Percentiles rank a stretch among this genome's conserved stretches.
phyloP scores from a whole-genome alignment of 2,888 invertebrate species.

The Margaritifera margaritifera region DNA sequence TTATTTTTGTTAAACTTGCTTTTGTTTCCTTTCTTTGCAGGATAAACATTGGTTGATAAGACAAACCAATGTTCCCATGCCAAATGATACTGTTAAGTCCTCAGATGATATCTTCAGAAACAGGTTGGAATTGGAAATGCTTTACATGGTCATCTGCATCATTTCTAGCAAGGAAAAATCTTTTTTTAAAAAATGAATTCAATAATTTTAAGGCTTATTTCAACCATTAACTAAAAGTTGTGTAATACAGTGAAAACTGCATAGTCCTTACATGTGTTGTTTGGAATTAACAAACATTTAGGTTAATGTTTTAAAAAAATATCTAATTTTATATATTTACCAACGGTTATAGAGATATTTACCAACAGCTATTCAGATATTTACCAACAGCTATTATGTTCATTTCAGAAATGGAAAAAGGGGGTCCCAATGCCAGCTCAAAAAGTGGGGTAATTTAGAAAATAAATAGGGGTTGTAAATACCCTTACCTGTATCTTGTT shows the following conservation, averaged over 20 bases:
- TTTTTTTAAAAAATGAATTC: neutral
- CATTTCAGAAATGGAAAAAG: no score
- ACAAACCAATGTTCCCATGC: constrained; percentile 81
- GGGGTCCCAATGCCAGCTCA: no score
- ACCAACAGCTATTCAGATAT: no score
- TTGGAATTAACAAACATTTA: neutral
- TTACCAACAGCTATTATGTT: no score
- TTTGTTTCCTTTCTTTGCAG: constrained; percentile 68
- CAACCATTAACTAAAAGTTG: neutral
- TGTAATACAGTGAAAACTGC: neutral
- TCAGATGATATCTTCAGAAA: constrained; percentile 83
- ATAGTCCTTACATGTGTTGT: neutral
- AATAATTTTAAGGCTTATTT: neutral
- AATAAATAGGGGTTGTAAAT: no score
- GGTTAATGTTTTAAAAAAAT: no score
- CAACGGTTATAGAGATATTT: no score
- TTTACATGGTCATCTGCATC: no score
- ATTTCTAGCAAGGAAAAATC: neutral
- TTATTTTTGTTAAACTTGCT: no score
- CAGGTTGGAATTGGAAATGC: constrained; percentile 73
- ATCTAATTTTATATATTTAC: no score
- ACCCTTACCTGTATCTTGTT: no score
- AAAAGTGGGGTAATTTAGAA: no score
- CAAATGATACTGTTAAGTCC: constrained; percentile 76
- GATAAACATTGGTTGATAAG: constrained; percentile 90